phyloP scores from a whole-genome alignment of 2,113 vertebrate genomes.

The Sphaerodactylus townsendi region DNA sequence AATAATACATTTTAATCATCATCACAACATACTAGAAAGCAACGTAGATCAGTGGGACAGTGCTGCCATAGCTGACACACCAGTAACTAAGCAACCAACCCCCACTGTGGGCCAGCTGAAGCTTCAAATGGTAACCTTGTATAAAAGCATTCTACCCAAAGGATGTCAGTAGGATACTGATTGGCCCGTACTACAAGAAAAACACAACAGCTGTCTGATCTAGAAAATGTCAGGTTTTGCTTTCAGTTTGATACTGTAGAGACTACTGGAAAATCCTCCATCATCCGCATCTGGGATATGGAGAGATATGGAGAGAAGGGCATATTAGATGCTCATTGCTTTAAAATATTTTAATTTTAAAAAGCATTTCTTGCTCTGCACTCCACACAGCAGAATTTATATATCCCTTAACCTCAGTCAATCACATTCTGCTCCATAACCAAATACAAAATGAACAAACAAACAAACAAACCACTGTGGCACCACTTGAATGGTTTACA shows the following conservation, averaged over 20 bases:
- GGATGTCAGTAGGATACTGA: not conserved
- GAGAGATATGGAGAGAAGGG: not conserved
- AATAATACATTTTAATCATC: not conserved
- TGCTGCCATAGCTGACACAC: not conserved
- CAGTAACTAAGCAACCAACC: not conserved
- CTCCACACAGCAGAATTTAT: not conserved
- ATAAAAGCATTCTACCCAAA: not conserved
- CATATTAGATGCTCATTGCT: not conserved
- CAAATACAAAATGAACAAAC: too few relatives aligned
- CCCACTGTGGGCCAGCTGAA: accelerated
- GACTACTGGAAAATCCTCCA: not conserved
- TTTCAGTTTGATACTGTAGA: not conserved
- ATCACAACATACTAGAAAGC: constrained; percentile 12
- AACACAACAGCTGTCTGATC: not conserved
- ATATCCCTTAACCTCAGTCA: not conserved
- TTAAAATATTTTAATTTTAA: not conserved
- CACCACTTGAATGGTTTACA: not conserved
- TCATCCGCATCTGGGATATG: not conserved
- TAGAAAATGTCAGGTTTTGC: not conserved
- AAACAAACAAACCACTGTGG: too few relatives aligned
- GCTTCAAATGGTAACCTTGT: not conserved
- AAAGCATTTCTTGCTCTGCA: not conserved
- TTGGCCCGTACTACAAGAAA: not conserved
- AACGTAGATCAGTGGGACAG: not conserved
- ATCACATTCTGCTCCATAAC: not conserved